Evolutionary conservation across 2,113 vertebrate species (phyloP), one percentile per base, ranked within the genome.

Genomic region (Eulacestoma nigropectus): DNA sequence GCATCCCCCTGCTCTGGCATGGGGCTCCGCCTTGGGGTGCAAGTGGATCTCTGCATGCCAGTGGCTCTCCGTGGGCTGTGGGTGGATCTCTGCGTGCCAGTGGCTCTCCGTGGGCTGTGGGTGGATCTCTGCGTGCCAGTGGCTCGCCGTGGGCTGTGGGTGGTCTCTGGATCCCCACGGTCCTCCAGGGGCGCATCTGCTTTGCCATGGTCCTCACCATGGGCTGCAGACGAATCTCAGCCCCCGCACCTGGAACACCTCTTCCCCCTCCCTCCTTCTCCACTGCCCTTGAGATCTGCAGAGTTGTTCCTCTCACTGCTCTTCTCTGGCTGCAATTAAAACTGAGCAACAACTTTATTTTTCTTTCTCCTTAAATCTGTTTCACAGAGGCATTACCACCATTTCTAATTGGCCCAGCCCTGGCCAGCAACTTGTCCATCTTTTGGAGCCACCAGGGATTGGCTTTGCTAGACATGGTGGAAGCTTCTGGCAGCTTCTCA

Each of bases 261-360:
- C 29, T 26, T 46, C 9, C 27, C 27, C 22, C 7, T 26, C 16
- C 6, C 5, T 72, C 21, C 39, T 59, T 50, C 23, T 32, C 39
- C 56, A 21, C 27, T 17, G 16, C 26, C 13, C 14, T 18, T 8
- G 59, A 7, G 9, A 17, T 2, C 35, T 39, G 37, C 37, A 47
- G 46, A 19, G 26, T 17, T 62, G n/a, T 47, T 84, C n/a, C 7
- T 74, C 16, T 2, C 32, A 16, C 30, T 0, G 0, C 50, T 41
- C 14, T 29, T n/a, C 30, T 39, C 29, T 49, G 13, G 19, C 30
- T 0, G 0, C 19, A 47, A 13, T 25, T n/a, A 56, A 19, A 41
- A 25, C 15, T 41, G 7, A 8, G 13, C 25, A 25, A n/a, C 15
- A 8, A 17, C 2, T 35, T 26, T 30, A 13, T 4, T 64, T 70